Percentiles rank a stretch among this genome's conserved stretches.
Evolutionary conservation across 30 jellyfish, hydroid and myxozoan species (phyloP).

Genomic region (Rhopilema esculentum): DNA sequence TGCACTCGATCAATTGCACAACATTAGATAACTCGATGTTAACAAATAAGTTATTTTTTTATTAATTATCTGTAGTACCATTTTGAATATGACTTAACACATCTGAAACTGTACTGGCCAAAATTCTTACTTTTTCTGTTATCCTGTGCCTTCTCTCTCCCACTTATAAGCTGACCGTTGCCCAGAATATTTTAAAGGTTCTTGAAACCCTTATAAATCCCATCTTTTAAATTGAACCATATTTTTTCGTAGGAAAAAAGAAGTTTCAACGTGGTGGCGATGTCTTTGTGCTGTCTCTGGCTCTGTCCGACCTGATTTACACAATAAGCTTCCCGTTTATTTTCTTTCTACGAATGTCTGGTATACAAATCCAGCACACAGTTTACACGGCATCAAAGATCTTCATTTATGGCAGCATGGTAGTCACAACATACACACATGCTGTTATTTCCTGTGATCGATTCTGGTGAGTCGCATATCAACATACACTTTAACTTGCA

Average conservation of each 20-base stretch:
- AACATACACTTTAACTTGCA: background rate
- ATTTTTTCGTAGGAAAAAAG: background rate
- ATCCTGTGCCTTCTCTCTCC: too few species aligned
- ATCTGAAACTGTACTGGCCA: too few species aligned
- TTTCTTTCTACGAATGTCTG: background rate
- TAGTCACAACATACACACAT: background rate
- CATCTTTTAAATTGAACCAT: too few species aligned
- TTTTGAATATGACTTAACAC: too few species aligned
- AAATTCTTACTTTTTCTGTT: too few species aligned
- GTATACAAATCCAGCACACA: background rate
- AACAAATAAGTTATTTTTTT: too few species aligned
- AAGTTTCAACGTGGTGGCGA: background rate
- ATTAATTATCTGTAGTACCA: too few species aligned
- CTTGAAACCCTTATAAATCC: too few species aligned
- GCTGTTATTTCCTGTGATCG: background rate
- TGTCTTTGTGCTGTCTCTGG: background rate
- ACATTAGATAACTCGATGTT: too few species aligned
- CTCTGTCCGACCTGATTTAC: background rate
- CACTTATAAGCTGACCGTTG: too few species aligned
- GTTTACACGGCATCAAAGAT: background rate
- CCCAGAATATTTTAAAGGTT: too few species aligned
- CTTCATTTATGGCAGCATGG: background rate
- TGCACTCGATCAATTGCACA: too few species aligned
- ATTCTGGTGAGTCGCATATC: background rate
- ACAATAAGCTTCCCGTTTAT: background rate